A percentile compares a stretch with the other conserved stretches of the same genome.
Evolutionary conservation across 2,888 invertebrate species (phyloP).

Genomic region (Dolomedes plantarius): DNA sequence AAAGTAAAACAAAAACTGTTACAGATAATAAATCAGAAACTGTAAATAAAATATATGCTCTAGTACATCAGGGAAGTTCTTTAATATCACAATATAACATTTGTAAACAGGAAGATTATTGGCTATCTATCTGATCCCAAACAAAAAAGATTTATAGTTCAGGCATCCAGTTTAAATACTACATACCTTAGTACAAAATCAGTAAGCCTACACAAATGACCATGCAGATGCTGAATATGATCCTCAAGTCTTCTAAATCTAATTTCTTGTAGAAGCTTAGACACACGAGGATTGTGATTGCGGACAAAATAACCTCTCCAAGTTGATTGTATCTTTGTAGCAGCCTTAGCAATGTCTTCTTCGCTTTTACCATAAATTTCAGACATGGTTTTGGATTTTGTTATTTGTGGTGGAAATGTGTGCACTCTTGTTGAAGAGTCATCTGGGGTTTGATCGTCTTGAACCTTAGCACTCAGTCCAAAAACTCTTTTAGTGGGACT

Average conservation of each 20-base stretch:
- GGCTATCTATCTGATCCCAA: too few relatives aligned
- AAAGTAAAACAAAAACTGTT: too few relatives aligned
- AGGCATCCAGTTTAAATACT: too few relatives aligned
- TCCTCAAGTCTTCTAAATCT: constrained; percentile 67
- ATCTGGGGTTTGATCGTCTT: constrained; percentile 19
- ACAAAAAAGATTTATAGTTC: too few relatives aligned
- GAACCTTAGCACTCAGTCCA: constrained; percentile 30
- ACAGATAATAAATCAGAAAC: too few relatives aligned
- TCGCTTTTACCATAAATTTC: constrained; percentile 64
- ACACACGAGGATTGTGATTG: constrained; percentile 51
- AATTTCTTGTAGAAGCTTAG: constrained; percentile 63
- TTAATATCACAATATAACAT: too few relatives aligned
- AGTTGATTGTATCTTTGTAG: constrained; percentile 88
- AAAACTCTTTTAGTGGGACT: constrained; percentile 59
- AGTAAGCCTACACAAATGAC: constrained; percentile 58
- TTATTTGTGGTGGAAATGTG: constrained; percentile 12
- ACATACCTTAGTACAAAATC: constrained; percentile 59
- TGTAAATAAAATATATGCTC: too few relatives aligned
- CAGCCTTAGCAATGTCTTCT: constrained; percentile 78
- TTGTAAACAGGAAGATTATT: too few relatives aligned
- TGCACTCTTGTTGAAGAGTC: constrained; percentile 28
- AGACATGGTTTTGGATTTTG: constrained; percentile 52
- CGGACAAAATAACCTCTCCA: constrained; percentile 84
- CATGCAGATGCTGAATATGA: constrained; percentile 69
- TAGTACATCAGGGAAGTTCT: too few relatives aligned